Conservation (phyloP, 2,797 vertebrate species). For the Esox lucius region DNA sequence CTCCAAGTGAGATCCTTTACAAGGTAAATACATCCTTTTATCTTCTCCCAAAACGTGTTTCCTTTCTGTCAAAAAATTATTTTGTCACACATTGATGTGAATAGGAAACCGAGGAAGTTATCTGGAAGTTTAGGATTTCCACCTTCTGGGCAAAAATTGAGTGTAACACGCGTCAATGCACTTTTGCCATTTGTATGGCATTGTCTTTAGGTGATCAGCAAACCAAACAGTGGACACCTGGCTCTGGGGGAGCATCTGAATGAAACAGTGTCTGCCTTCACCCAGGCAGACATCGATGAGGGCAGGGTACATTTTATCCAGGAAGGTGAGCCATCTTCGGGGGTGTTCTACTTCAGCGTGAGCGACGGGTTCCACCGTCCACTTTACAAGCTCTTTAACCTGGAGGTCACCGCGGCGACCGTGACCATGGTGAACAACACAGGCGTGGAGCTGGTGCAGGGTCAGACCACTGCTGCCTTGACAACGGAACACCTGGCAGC, state of each 20-base stretch:
- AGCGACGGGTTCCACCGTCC: conserved; percentile 87
- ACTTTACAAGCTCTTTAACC: conserved; percentile 84
- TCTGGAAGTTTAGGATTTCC: no score
- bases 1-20: conserved; percentile 84
- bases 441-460: conserved; percentile 79
- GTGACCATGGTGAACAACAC: conserved; percentile 85
- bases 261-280: conserved; percentile 77
- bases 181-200: background rate
- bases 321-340: conserved; percentile 80
- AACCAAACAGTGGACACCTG: conserved; percentile 86
- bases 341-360: conserved; percentile 89
- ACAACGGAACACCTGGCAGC: conserved; percentile 81
- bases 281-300: conserved; percentile 84
- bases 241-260: conserved; percentile 75
- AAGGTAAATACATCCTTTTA: conserved; percentile 16
- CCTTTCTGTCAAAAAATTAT: no score
- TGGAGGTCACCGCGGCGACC: conserved; percentile 81
- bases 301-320: conserved; percentile 84
- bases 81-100: no score
- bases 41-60: background rate
- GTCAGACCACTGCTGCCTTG: conserved; percentile 74
- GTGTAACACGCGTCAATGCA: background rate
- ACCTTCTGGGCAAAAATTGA: background rate
- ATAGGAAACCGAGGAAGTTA: no score
- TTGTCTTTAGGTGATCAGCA: conserved; percentile 68